Evolutionary conservation across 2,113 vertebrate species (phyloP).

Genomic region (Notarius quadriscutis): DNA sequence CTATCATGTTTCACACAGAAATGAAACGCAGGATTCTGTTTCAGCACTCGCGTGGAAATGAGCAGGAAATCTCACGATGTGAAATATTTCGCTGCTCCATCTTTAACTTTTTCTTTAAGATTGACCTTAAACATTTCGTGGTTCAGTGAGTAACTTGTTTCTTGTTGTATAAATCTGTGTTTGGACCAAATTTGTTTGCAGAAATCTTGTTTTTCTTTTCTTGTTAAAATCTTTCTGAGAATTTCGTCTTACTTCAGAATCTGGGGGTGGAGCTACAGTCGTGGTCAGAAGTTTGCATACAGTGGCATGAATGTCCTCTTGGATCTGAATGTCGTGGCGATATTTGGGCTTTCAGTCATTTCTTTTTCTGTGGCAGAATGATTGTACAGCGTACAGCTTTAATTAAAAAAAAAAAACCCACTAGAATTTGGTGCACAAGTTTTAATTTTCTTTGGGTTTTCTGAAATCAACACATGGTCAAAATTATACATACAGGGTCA

Average conservation of each 20-base stretch:
- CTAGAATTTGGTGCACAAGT: too few species aligned
- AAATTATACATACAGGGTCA: too few species aligned
- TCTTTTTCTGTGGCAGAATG: too few species aligned
- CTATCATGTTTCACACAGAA: neutral
- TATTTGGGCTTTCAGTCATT: too few species aligned
- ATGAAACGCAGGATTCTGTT: neutral
- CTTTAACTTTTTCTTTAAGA: neutral
- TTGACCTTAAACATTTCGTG: neutral
- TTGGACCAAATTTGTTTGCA: neutral
- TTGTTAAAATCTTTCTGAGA: neutral
- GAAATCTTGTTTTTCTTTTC: neutral
- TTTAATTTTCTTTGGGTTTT: too few species aligned
- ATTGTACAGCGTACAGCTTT: too few species aligned
- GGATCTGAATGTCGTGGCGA: too few species aligned
- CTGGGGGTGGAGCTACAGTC: neutral
- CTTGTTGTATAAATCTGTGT: neutral
- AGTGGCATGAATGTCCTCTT: too few species aligned
- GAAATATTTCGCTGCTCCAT: too few species aligned
- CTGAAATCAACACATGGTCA: too few species aligned
- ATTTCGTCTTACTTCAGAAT: neutral
- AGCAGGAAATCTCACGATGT: neutral
- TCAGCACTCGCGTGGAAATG: neutral
- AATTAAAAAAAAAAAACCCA: too few species aligned
- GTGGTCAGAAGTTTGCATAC: too few species aligned
- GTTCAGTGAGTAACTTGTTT: neutral